Percentiles rank a stretch among this genome's conserved stretches.
Evolutionary conservation across 2,113 vertebrate genomes (phyloP).

Genomic region (Synchiropus splendidus): DNA sequence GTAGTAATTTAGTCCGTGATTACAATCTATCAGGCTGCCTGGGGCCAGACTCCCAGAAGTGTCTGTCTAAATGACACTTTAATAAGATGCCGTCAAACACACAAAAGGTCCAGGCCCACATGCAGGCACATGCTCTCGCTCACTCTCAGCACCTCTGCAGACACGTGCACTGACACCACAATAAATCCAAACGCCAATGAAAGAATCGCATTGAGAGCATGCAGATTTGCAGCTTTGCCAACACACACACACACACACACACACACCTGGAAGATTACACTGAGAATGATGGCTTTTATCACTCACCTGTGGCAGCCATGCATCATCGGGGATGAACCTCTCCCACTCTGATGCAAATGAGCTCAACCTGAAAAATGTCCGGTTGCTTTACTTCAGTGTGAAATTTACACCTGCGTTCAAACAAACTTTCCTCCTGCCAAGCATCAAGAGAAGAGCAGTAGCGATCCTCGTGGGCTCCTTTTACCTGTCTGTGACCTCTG

Average conservation of each 20-base stretch:
- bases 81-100: conserved; percentile 65
- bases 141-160: conserved; percentile 9
- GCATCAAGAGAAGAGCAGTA: too few species aligned
- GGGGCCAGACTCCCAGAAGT: conserved; percentile 64
- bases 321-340: conserved; percentile 52
- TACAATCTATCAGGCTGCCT: conserved; percentile 65
- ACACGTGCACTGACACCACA: conserved; percentile 6
- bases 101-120: conserved; percentile 41
- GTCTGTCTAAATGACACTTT: conserved; percentile 67
- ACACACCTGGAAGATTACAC: conserved; percentile 41
- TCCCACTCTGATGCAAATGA: conserved; percentile 57
- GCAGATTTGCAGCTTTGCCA: conserved; percentile 17
- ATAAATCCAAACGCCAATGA: conserved; percentile 2
- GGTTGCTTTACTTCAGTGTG: conserved; percentile 50
- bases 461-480: too few species aligned
- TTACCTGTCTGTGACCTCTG: too few species aligned
- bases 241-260: conserved; percentile 9
- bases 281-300: conserved; percentile 56
- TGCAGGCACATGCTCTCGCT: conserved; percentile 29
- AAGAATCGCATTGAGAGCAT: conserved; percentile 1
- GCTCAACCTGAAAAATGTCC: conserved; percentile 49
- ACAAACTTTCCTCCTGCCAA: too few species aligned
- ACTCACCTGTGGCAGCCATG: conserved; percentile 54
- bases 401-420: conserved; percentile 2
- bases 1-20: conserved; percentile 67